phyloP scores from a whole-genome alignment of 2,888 invertebrate species.

The Lutraria lutraria region DNA sequence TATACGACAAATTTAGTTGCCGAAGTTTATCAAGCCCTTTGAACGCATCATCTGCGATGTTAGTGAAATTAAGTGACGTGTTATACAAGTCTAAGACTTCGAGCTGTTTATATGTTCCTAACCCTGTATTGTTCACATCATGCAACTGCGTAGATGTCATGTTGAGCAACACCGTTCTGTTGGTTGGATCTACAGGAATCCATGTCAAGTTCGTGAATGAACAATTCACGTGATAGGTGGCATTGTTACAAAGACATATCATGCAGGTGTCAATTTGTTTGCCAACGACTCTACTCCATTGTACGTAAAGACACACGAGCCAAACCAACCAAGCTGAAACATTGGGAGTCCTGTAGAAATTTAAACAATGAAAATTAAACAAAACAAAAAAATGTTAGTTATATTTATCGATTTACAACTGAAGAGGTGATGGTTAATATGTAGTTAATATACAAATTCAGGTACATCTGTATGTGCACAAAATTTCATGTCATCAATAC shows the following conservation, averaged over 20 bases:
- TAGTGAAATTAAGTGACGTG: neutral
- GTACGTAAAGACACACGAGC: neutral
- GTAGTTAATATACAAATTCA: too few relatives aligned
- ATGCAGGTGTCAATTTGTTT: neutral
- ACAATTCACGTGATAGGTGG: constrained; percentile 12
- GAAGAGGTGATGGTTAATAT: too few relatives aligned
- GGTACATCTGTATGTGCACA: too few relatives aligned
- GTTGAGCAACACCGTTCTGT: neutral
- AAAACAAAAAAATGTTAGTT: too few relatives aligned
- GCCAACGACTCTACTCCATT: neutral
- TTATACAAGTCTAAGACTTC: constrained; percentile 26
- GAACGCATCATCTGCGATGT: constrained; percentile 6
- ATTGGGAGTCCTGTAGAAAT: neutral
- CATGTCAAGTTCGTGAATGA: neutral
- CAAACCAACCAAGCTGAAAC: neutral
- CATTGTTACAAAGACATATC: constrained; percentile 1
- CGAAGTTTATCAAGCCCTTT: neutral
- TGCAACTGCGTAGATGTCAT: constrained; percentile 2
- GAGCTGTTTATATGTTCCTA: neutral
- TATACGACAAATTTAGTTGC: constrained; percentile 44
- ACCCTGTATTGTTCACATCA: neutral
- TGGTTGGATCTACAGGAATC: constrained; percentile 20
- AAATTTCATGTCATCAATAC: too few relatives aligned
- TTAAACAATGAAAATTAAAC: too few relatives aligned
- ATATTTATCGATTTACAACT: too few relatives aligned